A percentile compares a stretch with the other conserved stretches of the same genome.
phyloP scores from a whole-genome alignment of 2,113 vertebrate genomes.

The Eptatretus burgeri region DNA sequence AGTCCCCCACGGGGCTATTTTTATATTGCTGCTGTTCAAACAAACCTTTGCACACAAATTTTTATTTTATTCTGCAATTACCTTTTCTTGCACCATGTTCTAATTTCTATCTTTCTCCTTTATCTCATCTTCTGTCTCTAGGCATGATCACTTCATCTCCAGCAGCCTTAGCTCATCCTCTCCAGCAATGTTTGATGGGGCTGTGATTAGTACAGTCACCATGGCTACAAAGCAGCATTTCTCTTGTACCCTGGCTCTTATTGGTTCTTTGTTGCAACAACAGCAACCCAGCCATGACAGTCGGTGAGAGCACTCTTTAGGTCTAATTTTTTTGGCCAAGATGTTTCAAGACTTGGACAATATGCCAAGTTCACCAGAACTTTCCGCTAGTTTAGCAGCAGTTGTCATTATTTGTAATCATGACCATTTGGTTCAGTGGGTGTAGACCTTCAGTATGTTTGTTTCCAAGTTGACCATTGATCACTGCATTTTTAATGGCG shows the following conservation, averaged over 20 bases:
- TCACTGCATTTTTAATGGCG: no score
- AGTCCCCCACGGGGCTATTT: no score
- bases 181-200: constrained; percentile 74
- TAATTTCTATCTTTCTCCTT: no score
- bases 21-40: background rate
- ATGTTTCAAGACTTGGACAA: background rate
- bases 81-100: no score
- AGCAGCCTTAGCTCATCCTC: constrained; percentile 86
- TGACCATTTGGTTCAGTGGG: no score
- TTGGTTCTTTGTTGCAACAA: constrained; percentile 49
- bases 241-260: constrained; percentile 50
- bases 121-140: constrained; percentile 13
- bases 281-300: constrained; percentile 54
- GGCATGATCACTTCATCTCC: constrained; percentile 92
- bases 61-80: no score
- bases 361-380: background rate
- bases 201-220: constrained; percentile 90
- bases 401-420: no score
- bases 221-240: constrained; percentile 96
- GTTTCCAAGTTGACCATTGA: no score
- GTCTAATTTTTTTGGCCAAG: background rate
- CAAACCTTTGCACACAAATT: background rate
- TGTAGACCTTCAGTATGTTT: no score
- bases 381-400: constrained; percentile 9
- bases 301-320: constrained; percentile 22